A percentile compares a stretch with the other conserved stretches of the same genome.
These are phyloP conservation scores for Varanus salvator DNA, from an alignment of 2,113 vertebrate genomes.

Conservation along the genomic window DNA sequence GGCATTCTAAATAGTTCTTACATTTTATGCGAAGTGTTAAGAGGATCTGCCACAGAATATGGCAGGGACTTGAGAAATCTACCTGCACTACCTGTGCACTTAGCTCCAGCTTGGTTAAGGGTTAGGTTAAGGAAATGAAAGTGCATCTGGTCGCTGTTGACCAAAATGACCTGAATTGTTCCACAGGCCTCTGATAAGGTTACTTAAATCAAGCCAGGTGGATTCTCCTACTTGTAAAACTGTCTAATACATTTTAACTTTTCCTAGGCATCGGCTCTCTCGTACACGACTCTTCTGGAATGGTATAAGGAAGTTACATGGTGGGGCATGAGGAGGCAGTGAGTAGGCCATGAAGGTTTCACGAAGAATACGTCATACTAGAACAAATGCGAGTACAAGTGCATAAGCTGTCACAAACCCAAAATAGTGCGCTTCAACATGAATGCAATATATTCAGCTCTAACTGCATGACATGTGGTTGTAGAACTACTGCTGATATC, in stretches of 20 bases:
- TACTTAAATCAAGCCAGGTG: neutral
- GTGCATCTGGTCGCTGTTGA: neutral
- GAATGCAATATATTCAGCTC: neutral
- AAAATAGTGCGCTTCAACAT: neutral
- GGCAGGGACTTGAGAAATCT: neutral
- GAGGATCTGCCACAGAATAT: neutral
- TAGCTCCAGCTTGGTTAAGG: neutral
- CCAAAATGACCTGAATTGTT: neutral
- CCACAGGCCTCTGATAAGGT: neutral
- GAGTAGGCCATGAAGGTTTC: neutral
- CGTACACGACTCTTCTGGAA: neutral
- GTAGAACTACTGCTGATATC: neutral
- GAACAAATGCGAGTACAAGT: neutral
- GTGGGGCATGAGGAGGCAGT: neutral
- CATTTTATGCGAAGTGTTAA: neutral
- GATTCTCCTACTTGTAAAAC: neutral
- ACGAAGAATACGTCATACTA: neutral
- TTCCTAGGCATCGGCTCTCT: neutral
- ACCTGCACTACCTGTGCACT: too few relatives aligned
- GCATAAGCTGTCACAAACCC: too few relatives aligned
- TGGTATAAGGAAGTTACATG: neutral
- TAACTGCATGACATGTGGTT: neutral
- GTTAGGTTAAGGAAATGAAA: neutral
- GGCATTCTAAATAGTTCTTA: neutral
- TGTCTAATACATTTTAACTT: neutral